Evolutionary conservation across 1,140 invertebrate species (phyloP).

Genomic region (Saccostrea echinata): DNA sequence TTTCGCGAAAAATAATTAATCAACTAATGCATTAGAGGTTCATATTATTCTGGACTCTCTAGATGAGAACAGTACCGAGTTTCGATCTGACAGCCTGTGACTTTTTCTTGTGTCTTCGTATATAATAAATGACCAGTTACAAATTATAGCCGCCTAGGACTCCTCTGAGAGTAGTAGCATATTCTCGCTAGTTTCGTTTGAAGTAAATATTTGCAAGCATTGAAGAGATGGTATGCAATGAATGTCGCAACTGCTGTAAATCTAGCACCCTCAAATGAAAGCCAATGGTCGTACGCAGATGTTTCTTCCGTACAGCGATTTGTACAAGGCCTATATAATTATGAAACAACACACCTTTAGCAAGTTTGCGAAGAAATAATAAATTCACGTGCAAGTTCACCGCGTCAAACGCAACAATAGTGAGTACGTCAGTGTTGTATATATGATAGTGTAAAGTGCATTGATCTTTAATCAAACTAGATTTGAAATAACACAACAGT

Average conservation of each 20-base stretch:
- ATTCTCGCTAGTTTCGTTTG: neutral
- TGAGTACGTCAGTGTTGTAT: too few relatives aligned
- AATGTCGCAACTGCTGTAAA: neutral
- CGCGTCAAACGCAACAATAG: too few relatives aligned
- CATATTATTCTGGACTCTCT: neutral
- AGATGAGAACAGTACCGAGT: neutral
- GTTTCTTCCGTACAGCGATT: neutral
- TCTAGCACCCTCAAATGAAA: neutral
- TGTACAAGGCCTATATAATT: neutral
- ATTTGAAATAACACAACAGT: too few relatives aligned
- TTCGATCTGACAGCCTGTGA: neutral
- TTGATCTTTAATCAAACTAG: too few relatives aligned
- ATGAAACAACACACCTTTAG: neutral
- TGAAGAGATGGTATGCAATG: conserved; percentile 1
- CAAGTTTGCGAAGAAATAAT: neutral
- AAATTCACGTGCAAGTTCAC: neutral
- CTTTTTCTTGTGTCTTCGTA: neutral
- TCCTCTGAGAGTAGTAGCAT: neutral
- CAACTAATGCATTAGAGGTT: neutral
- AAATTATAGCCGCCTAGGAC: neutral
- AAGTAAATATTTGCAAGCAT: conserved; percentile 13
- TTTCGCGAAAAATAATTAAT: neutral
- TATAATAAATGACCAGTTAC: neutral
- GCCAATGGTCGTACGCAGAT: neutral
- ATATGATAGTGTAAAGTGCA: too few relatives aligned